phyloP scores from a whole-genome alignment of 2,888 invertebrate species.

The Hydriomena furcata region DNA sequence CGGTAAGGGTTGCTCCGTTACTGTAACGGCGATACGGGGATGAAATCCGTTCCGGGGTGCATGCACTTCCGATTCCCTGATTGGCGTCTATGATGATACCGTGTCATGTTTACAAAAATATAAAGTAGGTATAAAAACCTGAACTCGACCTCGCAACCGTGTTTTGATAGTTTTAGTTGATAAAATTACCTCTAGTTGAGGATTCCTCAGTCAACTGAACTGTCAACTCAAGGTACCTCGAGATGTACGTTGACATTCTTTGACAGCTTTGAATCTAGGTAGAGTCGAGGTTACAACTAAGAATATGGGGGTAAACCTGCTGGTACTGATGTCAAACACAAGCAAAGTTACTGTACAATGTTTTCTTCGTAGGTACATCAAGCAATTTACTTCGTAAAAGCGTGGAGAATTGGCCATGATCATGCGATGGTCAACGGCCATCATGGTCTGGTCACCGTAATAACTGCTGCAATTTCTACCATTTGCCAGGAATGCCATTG shows the following conservation, averaged over 20 bases:
- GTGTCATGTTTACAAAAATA: conserved; percentile 8
- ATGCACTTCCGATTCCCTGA: conserved; percentile 38
- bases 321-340: too few relatives aligned
- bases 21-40: conserved; percentile 24
- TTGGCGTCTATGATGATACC: conserved; percentile 23
- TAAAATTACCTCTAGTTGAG: too few relatives aligned
- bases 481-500: conserved; percentile 38
- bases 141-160: too few relatives aligned
- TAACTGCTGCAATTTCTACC: conserved; percentile 23
- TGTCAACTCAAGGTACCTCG: too few relatives aligned
- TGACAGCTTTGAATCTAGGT: too few relatives aligned
- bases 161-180: too few relatives aligned
- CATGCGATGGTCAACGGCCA: conserved; percentile 18
- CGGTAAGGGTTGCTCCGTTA: conserved; percentile 32
- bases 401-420: conserved; percentile 6
- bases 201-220: too few relatives aligned
- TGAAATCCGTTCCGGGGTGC: conserved; percentile 38
- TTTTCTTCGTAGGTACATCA: background rate
- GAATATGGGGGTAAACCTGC: too few relatives aligned
- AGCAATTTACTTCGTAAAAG: conserved; percentile 15
- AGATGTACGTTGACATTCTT: too few relatives aligned
- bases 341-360: background rate
- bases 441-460: conserved; percentile 22
- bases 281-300: too few relatives aligned
- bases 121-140: background rate